Percentiles rank a stretch among this genome's conserved stretches.
Conservation (phyloP, 1,140 invertebrate genomes). For the Arctopsyche grandis region DNA sequence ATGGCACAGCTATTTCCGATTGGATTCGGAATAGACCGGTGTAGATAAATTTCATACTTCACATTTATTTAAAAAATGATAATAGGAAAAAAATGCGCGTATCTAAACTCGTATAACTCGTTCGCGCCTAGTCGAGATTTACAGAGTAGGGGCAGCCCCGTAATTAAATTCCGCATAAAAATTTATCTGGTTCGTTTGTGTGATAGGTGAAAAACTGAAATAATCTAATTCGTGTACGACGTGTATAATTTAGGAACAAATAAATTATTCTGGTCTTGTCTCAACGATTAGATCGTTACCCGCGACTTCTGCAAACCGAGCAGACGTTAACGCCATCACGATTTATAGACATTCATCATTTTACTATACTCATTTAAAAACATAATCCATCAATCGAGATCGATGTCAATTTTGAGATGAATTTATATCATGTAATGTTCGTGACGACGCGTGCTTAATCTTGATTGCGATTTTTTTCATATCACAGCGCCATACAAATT, state of each 20-base stretch:
- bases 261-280: conserved; percentile 10
- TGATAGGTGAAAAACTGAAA: not conserved
- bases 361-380: not conserved
- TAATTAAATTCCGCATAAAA: conserved; percentile 11
- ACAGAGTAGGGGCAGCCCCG: not conserved
- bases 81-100: not conserved
- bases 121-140: not conserved
- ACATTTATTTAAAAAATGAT: not conserved
- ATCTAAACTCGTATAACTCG: not conserved
- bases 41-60: conserved; percentile 3
- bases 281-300: not conserved
- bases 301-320: not conserved
- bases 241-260: not conserved
- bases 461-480: not conserved
- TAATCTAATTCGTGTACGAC: conserved; percentile 7
- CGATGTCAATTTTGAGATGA: not conserved
- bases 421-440: not conserved
- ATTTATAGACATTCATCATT: not conserved
- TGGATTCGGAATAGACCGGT: not conserved
- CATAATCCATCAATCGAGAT: not conserved
- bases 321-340: not conserved
- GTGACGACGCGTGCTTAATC: not conserved
- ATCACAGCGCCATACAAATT: not conserved
- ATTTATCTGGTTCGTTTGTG: not conserved
- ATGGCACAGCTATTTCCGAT: not conserved